phyloP scores from a whole-genome alignment of 2,888 invertebrate genomes.

The Tanaodytes sp. region DNA sequence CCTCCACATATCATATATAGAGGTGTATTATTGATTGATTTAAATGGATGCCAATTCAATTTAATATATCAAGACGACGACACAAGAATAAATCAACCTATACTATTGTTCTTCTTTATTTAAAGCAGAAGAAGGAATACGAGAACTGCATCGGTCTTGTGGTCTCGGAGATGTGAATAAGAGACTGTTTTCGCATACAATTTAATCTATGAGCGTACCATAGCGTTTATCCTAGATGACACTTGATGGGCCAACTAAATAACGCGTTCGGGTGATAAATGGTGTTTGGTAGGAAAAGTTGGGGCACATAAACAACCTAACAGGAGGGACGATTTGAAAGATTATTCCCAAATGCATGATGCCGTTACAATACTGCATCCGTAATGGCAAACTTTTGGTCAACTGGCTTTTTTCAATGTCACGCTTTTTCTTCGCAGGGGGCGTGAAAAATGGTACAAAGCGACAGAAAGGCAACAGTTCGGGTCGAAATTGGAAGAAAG shows the following conservation, averaged over 20 bases:
- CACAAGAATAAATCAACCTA: too few species aligned
- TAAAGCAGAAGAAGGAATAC: too few species aligned
- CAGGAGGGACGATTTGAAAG: conserved; percentile 33
- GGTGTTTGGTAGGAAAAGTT: conserved; percentile 43
- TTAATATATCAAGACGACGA: too few species aligned
- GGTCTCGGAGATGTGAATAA: too few species aligned
- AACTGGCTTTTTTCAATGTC: conserved; percentile 50
- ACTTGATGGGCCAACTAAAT: conserved; percentile 24
- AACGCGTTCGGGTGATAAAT: conserved; percentile 33
- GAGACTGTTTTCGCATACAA: conserved; percentile 7
- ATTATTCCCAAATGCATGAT: conserved; percentile 41
- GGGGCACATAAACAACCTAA: conserved; percentile 35
- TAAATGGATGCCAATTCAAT: too few species aligned
- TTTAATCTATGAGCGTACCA: not conserved
- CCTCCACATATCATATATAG: too few species aligned
- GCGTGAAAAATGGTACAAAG: conserved; percentile 41
- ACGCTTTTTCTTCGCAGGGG: conserved; percentile 22
- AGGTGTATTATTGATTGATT: too few species aligned
- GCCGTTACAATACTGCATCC: conserved; percentile 12
- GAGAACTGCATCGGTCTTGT: too few species aligned
- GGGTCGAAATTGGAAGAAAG: too few species aligned
- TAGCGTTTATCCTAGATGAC: conserved; percentile 10
- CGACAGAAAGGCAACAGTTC: too few species aligned
- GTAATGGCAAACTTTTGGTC: conserved; percentile 31
- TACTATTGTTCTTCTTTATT: too few species aligned